These are phyloP conservation scores for Etia nguti DNA, from an alignment of 2,113 vertebrate genomes.

Conservation along the genomic window DNA sequence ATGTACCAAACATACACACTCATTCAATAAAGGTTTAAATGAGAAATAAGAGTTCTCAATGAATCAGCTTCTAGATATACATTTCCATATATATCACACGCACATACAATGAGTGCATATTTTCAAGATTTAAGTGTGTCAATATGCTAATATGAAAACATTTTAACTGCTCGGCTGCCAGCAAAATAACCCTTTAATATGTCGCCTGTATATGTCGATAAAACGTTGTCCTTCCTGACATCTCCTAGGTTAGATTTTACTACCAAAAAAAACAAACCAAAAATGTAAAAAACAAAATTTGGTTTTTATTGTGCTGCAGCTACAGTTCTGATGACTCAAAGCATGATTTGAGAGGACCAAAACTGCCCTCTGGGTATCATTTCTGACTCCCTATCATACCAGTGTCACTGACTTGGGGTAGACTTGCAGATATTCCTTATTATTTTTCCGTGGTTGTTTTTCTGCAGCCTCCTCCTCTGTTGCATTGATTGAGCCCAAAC, in stretches of 20 bases:
- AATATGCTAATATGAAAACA: neutral
- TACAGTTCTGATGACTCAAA: neutral
- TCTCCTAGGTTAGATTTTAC: neutral
- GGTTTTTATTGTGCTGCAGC: neutral
- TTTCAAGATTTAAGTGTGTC: neutral
- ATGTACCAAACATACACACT: neutral
- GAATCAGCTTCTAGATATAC: neutral
- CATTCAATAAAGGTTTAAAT: neutral
- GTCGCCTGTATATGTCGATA: neutral
- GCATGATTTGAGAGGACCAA: neutral
- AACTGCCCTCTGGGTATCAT: too few relatives aligned
- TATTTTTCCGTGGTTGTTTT: too few relatives aligned
- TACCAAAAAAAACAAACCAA: neutral
- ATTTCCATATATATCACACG: neutral
- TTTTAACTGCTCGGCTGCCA: neutral
- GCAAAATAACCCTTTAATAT: neutral
- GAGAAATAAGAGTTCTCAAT: neutral
- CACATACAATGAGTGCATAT: neutral
- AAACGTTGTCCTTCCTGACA: accelerated
- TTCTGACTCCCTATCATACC: too few relatives aligned
- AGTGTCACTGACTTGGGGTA: too few relatives aligned
- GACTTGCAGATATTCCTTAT: too few relatives aligned
- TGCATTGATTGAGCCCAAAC: too few relatives aligned
- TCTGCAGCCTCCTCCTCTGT: too few relatives aligned
- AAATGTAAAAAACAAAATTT: neutral